Evolutionary conservation across 2,888 invertebrate species (phyloP).

Genomic region (Exephanes ischioxanthus): DNA sequence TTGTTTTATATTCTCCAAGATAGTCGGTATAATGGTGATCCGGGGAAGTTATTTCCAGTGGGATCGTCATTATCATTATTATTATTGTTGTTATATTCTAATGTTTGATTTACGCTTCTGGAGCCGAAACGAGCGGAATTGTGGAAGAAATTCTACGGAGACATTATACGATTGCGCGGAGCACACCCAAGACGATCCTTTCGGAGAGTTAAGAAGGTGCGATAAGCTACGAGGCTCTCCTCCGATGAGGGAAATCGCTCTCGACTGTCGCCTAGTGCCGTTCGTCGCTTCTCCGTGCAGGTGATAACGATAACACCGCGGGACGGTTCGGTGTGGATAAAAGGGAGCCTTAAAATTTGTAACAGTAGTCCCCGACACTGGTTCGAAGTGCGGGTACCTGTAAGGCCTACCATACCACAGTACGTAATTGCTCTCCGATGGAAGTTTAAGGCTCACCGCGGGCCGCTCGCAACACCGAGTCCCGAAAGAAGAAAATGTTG

Average conservation of each 20-base stretch:
- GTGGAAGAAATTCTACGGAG: constrained; percentile 27
- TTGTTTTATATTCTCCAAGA: background rate
- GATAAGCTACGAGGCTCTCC: constrained; percentile 23
- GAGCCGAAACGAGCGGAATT: constrained; percentile 48
- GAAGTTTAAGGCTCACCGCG: constrained; percentile 19
- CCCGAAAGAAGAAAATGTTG: constrained; percentile 36
- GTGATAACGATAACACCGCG: background rate
- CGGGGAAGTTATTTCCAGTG: background rate
- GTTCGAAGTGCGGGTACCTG: constrained; percentile 55
- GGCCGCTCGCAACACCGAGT: background rate
- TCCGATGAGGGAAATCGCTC: background rate
- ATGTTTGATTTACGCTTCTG: constrained; percentile 67
- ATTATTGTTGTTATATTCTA: background rate
- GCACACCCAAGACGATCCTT: constrained; percentile 32
- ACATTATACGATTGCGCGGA: background rate
- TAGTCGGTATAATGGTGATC: constrained; percentile 15
- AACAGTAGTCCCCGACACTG: constrained; percentile 69
- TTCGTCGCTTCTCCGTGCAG: constrained; percentile 22
- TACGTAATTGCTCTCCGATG: constrained; percentile 10
- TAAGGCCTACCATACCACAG: constrained; percentile 21
- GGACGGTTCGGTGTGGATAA: constrained; percentile 23
- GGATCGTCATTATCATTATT: background rate
- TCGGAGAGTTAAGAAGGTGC: background rate
- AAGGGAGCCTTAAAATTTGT: constrained; percentile 68
- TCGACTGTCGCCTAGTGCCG: background rate